phyloP scores from a whole-genome alignment of 1,140 invertebrate species.

The Bombus consobrinus region DNA sequence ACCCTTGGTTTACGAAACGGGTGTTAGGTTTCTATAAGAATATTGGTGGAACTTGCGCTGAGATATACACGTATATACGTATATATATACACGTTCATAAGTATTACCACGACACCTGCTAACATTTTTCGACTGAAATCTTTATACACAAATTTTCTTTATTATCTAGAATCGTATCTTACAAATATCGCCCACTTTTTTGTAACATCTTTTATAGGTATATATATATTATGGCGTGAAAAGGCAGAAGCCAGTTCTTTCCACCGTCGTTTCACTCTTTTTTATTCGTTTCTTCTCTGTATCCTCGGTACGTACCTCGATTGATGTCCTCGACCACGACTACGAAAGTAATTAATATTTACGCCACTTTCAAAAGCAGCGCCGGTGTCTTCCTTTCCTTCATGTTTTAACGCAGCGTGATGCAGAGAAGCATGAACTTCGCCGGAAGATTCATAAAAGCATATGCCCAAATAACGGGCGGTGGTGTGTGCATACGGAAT shows the following conservation, averaged over 20 bases:
- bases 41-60: conserved; percentile 12
- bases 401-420: conserved; percentile 58
- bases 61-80: neutral
- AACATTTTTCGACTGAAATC: too few species aligned
- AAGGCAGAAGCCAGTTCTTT: conserved; percentile 48
- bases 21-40: conserved; percentile 45
- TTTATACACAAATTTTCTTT: neutral
- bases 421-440: conserved; percentile 57
- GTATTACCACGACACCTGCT: too few species aligned
- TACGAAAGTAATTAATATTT: conserved; percentile 71
- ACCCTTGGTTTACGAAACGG: conserved; percentile 6
- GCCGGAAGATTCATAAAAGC: conserved; percentile 58
- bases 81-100: neutral
- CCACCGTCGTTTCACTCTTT: conserved; percentile 37
- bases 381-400: conserved; percentile 58
- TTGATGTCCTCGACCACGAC: conserved; percentile 49
- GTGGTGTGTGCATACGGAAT: neutral
- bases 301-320: conserved; percentile 26
- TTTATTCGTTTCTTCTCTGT: conserved; percentile 28
- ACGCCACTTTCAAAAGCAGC: conserved; percentile 64
- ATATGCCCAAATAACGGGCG: conserved; percentile 35
- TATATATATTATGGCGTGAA: conserved; percentile 7
- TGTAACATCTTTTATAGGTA: neutral
- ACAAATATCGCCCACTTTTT: neutral
- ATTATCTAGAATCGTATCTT: neutral